Percentiles rank a stretch among this genome's conserved stretches.
phyloP scores from a whole-genome alignment of 2,797 vertebrate species.

The Zenarchopterus dispar region DNA sequence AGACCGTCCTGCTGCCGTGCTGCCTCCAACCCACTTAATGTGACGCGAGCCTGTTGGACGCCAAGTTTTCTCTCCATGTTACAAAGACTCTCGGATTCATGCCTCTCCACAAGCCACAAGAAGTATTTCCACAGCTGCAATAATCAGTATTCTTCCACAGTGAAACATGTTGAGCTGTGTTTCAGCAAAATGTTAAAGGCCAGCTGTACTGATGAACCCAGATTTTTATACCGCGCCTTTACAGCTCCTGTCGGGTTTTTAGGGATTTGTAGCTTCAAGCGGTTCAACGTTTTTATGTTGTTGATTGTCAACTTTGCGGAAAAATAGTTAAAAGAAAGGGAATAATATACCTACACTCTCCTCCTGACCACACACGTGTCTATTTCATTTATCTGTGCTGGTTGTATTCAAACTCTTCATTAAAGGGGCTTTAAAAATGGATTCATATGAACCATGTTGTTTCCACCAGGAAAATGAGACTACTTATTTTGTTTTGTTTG shows the following conservation, averaged over 20 bases:
- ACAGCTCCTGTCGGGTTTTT: no score
- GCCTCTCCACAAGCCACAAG: neutral
- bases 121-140: conserved; percentile 8
- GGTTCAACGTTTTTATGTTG: no score
- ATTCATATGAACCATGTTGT: conserved; percentile 13
- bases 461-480: neutral
- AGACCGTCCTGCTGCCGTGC: conserved; percentile 11
- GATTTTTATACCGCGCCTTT: neutral
- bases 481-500: conserved; percentile 22
- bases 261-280: no score
- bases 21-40: conserved; percentile 14
- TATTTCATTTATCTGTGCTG: no score
- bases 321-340: no score
- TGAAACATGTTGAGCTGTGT: neutral
- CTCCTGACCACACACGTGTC: no score
- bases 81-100: neutral
- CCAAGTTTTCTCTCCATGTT: conserved; percentile 11
- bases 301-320: no score
- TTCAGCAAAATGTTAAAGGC: neutral
- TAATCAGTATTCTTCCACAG: conserved; percentile 15
- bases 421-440: neutral
- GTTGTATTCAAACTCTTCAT: no score
- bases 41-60: neutral
- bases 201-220: neutral
- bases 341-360: no score